Conservation (phyloP, 2,113 vertebrate species). For the Lasiurus cinereus region DNA sequence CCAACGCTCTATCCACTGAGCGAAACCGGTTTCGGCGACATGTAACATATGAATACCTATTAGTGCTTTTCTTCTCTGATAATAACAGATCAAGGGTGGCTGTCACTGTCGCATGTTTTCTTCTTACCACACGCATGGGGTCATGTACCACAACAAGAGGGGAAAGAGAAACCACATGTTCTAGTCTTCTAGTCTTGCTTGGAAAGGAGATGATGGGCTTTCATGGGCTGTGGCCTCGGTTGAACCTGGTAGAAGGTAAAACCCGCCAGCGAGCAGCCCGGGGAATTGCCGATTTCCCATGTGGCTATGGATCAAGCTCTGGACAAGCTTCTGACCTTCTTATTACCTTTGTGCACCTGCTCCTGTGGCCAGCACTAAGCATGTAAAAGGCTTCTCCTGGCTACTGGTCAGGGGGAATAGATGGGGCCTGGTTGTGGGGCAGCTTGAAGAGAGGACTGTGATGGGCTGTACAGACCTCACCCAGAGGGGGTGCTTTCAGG, state of each 20-base stretch:
- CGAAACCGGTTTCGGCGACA: no score
- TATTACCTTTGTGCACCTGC: background rate
- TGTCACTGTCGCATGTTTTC: background rate
- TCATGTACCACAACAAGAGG: background rate
- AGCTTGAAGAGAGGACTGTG: background rate
- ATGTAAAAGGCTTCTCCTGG: background rate
- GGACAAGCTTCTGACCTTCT: background rate
- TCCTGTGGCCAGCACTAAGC: background rate
- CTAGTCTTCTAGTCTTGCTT: background rate
- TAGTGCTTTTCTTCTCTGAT: background rate
- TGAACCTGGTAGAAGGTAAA: background rate
- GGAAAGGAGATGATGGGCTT: background rate
- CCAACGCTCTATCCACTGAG: no score
- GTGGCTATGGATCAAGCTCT: fast-evolving
- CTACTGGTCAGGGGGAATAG: no score
- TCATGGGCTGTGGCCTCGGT: no score
- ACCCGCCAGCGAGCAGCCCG: no score
- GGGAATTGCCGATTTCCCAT: background rate
- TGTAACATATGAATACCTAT: background rate
- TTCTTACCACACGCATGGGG: background rate
- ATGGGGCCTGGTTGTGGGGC: no score
- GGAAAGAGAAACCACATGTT: background rate
- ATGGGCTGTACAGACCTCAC: background rate
- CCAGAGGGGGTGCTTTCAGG: no score
- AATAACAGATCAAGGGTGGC: background rate